Evolutionary conservation across 1,140 invertebrate species (phyloP).

Genomic region (Orchesella cincta): DNA sequence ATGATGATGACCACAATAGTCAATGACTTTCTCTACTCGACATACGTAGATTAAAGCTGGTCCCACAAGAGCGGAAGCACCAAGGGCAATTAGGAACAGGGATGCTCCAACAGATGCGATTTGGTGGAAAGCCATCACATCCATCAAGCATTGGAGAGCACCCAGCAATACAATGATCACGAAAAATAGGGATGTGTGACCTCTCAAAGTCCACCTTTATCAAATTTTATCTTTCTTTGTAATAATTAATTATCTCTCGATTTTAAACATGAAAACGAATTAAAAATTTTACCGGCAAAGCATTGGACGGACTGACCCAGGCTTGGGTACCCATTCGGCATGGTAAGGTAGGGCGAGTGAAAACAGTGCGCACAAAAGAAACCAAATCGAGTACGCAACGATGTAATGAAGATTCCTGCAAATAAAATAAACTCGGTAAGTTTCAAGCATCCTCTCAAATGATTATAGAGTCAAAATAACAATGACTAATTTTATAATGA

Average conservation of each 20-base stretch:
- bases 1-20: constrained; percentile 50
- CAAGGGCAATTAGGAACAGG: constrained; percentile 42
- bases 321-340: constrained; percentile 50
- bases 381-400: constrained; percentile 37
- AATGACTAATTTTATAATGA: too few relatives aligned
- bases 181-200: constrained; percentile 45
- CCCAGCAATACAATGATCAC: constrained; percentile 41
- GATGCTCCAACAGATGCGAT: constrained; percentile 37
- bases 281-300: too few relatives aligned
- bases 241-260: too few relatives aligned
- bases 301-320: constrained; percentile 44
- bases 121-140: constrained; percentile 45
- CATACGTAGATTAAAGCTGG: constrained; percentile 46
- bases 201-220: constrained; percentile 42
- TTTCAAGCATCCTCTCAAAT: too few relatives aligned
- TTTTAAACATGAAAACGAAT: too few relatives aligned
- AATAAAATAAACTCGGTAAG: neutral
- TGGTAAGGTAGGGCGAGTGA: constrained; percentile 40
- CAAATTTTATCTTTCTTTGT: too few relatives aligned
- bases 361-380: constrained; percentile 35
- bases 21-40: constrained; percentile 50
- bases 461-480: too few relatives aligned
- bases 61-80: constrained; percentile 40
- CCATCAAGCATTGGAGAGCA: constrained; percentile 40
- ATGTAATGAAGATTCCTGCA: constrained; percentile 47